phyloP scores from a whole-genome alignment of 2,113 vertebrate species.

The Miniopterus natalensis region DNA sequence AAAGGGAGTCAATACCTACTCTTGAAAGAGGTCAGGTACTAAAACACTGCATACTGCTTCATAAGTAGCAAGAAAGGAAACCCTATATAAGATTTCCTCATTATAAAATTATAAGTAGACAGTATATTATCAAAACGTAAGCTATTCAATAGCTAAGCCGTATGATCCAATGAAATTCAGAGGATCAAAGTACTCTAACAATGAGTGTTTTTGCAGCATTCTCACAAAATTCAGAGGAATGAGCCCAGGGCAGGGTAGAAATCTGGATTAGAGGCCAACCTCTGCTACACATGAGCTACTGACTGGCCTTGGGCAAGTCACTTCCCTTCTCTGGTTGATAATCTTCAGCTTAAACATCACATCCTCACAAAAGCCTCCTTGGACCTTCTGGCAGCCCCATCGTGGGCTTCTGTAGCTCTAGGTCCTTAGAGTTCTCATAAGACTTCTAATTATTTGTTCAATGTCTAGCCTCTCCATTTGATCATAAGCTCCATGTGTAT shows the following conservation, averaged over 20 bases:
- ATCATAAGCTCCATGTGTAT: neutral
- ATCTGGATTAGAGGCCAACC: neutral
- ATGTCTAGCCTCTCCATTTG: neutral
- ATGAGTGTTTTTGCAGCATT: neutral
- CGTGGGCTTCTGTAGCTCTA: neutral
- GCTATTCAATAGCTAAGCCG: neutral
- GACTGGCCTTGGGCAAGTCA: neutral
- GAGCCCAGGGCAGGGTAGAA: neutral
- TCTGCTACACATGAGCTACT: neutral
- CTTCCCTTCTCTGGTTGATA: neutral
- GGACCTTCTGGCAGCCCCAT: neutral
- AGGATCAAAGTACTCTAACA: neutral
- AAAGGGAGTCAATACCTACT: neutral
- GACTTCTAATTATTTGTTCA: conserved; percentile 1
- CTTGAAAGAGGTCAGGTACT: neutral
- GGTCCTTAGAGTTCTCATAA: neutral
- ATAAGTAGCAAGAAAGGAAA: neutral
- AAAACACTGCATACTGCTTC: neutral
- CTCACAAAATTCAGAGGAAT: neutral
- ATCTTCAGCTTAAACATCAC: conserved; percentile 1
- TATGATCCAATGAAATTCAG: neutral
- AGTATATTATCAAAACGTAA: neutral
- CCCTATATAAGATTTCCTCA: neutral
- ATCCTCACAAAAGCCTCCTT: conserved; percentile 4
- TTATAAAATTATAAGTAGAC: neutral